Conservation (phyloP, 2,888 invertebrate species). For the Ryuthela nishihirai region DNA sequence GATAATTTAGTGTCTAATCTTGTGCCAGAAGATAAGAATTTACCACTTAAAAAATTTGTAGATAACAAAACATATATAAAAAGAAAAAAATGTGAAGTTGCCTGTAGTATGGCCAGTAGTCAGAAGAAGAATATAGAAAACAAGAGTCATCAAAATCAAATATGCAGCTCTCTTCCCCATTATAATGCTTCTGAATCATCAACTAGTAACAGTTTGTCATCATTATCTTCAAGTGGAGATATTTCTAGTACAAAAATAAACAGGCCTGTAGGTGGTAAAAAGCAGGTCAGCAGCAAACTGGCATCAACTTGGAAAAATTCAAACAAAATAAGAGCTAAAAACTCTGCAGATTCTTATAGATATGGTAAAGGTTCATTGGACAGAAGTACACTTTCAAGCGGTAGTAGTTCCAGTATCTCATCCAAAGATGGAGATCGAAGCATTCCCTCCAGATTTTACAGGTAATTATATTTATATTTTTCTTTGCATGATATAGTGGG, state of each 20-base stretch:
- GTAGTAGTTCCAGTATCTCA: slow-evolving; percentile 1
- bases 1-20: too few relatives aligned
- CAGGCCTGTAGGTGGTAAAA: not conserved
- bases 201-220: slow-evolving; percentile 3
- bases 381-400: not conserved
- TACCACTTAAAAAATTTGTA: too few relatives aligned
- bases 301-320: slow-evolving; percentile 28
- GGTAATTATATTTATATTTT: slow-evolving; percentile 1
- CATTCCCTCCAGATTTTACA: not conserved
- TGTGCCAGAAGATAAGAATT: too few relatives aligned
- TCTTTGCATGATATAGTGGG: not conserved
- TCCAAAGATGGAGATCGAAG: not conserved
- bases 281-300: slow-evolving; percentile 14
- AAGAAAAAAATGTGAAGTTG: too few relatives aligned
- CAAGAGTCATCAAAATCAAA: too few relatives aligned
- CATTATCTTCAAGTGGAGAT: not conserved
- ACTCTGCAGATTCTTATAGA: slow-evolving; percentile 15
- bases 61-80: too few relatives aligned
- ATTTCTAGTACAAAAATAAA: not conserved
- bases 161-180: too few relatives aligned
- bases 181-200: not conserved
- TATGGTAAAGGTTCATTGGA: slow-evolving; percentile 12
- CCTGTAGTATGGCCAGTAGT: too few relatives aligned
- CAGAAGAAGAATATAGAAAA: too few relatives aligned
- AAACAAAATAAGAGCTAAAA: slow-evolving; percentile 14